Evolutionary conservation across 2,888 invertebrate species (phyloP), one percentile per base, ranked within the genome.

Genomic region (Drosophila nr. perissopoda): DNA sequence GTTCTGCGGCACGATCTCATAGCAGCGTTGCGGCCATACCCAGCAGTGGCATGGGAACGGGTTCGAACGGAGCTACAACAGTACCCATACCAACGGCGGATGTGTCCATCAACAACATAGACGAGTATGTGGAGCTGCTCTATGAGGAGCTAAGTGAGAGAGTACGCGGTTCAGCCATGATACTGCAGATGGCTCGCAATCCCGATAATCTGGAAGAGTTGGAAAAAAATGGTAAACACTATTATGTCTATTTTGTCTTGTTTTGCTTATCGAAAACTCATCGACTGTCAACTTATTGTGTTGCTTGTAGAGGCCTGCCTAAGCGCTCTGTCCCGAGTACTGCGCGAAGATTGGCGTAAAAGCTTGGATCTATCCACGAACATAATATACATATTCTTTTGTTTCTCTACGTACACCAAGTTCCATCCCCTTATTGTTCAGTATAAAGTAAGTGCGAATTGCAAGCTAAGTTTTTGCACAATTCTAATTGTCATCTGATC

Each of bases 271-370:
- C 16, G 7, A 56, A 38, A 42, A 21, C 31, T 40, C 4, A 31
- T 42, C 3, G 29, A 40, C n/a, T 29, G 16, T 42, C 10, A 40
- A 57, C 7, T 21, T 27, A n/a, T 29, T 56, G 29, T 21, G 3
- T n/a, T 29, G 62, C 62, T 94, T 95, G 82, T 93, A 97, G 97
- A 99, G 94, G 98, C 98, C 48, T 95, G 99, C 63, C 94, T 99
- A 59, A 99, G 99, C 94, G 99, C 99, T 48, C 94, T 99, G 84
- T 97, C 99, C 16, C 95, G 99, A 91, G 98, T 99, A 38, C 94
- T 99, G 63, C 95, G 99, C 80, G 99, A 99, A 94, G 99, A 99
- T 94, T 99, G 99, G 97, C 97, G 97, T 93, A 96, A 97, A 92
- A 99, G 98, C 92, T 96, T 99, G 90, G 99, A 99, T 92, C 94